Conservation (phyloP, 1,140 invertebrate genomes). For the Phymastichus coffea region DNA sequence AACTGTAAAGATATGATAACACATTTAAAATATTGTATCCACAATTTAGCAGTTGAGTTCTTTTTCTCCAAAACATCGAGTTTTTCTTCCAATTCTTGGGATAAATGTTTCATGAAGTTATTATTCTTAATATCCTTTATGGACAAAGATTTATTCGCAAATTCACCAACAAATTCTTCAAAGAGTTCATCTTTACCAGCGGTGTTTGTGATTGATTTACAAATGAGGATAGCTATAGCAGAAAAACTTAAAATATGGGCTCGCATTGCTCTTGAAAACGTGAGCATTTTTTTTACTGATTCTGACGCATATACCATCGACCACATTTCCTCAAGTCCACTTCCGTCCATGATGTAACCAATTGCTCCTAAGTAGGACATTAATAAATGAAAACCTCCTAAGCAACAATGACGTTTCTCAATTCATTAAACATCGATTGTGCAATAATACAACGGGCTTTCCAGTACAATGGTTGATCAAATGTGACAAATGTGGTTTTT, state of each 20-base stretch:
- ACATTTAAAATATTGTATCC: constrained; percentile 25
- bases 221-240: constrained; percentile 39
- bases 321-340: constrained; percentile 45
- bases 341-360: constrained; percentile 49
- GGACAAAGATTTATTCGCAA: background rate
- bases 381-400: constrained; percentile 42
- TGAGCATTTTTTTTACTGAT: constrained; percentile 47
- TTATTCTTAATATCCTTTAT: background rate
- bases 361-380: constrained; percentile 48
- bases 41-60: constrained; percentile 40
- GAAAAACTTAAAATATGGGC: constrained; percentile 35
- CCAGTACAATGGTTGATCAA: constrained; percentile 35
- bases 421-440: constrained; percentile 5
- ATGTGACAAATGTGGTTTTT: constrained; percentile 38
- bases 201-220: constrained; percentile 12
- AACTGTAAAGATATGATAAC: constrained; percentile 19
- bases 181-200: background rate
- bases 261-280: constrained; percentile 42
- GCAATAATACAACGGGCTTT: constrained; percentile 33
- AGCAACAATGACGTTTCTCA: constrained; percentile 29
- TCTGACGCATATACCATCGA: constrained; percentile 40
- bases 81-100: background rate
- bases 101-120: background rate
- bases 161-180: background rate
- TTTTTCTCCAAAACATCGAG: background rate